A percentile compares a stretch with the other conserved stretches of the same genome.
Evolutionary conservation across 1,140 invertebrate species (phyloP).

Genomic region (Lanistes nyassanus): DNA sequence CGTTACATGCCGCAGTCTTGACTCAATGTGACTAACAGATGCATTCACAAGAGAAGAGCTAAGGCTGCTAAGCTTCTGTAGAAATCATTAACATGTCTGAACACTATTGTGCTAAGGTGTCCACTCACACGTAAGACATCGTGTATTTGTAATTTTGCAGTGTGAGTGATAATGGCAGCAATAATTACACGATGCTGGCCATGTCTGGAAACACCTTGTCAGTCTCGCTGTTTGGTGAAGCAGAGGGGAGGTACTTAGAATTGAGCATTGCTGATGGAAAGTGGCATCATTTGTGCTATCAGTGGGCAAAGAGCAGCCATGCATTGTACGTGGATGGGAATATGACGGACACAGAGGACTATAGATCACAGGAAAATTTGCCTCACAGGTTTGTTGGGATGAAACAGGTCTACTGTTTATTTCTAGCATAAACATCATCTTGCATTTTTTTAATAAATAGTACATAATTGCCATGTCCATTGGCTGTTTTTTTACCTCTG

Average conservation of each 20-base stretch:
- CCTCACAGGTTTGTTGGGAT: constrained; percentile 29
- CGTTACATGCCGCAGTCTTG: too few species aligned
- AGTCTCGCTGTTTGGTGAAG: constrained; percentile 21
- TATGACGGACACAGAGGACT: constrained; percentile 9
- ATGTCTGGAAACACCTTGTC: constrained; percentile 15
- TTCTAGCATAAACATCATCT: too few species aligned
- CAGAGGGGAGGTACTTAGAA: neutral
- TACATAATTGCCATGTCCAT: too few species aligned
- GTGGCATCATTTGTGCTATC: constrained; percentile 47
- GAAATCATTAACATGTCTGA: too few species aligned
- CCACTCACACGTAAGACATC: too few species aligned
- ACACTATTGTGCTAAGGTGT: too few species aligned
- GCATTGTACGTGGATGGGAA: constrained; percentile 38
- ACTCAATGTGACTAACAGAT: too few species aligned
- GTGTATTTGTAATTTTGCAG: too few species aligned
- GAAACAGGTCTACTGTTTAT: too few species aligned
- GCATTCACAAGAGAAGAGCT: too few species aligned
- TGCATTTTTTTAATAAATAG: too few species aligned
- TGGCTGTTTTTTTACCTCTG: neutral
- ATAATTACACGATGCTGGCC: constrained; percentile 23
- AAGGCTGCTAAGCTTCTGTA: too few species aligned
- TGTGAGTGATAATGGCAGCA: neutral
- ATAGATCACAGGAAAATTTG: constrained; percentile 9
- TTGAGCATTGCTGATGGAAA: constrained; percentile 23
- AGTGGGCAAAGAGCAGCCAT: constrained; percentile 29